phyloP scores from a whole-genome alignment of 2,888 invertebrate genomes.

The Atherix ibis region DNA sequence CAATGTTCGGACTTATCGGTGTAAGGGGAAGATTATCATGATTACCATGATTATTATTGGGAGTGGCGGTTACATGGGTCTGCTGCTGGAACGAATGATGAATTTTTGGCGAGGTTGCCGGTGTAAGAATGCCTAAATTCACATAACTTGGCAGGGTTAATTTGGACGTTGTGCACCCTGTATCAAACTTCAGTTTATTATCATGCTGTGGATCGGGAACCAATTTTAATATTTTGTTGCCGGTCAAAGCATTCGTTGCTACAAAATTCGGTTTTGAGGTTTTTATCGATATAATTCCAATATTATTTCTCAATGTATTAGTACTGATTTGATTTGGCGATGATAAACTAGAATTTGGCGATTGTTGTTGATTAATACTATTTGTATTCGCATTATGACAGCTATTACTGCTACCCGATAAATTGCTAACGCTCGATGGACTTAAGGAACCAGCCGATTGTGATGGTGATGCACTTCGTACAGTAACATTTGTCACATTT shows the following conservation, averaged over 20 bases:
- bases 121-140: slow-evolving; percentile 36
- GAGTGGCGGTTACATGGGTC: slow-evolving; percentile 6
- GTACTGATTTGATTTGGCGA: slow-evolving; percentile 4
- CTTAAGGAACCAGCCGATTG: slow-evolving; percentile 31
- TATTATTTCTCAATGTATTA: slow-evolving; percentile 31
- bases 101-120: slow-evolving; percentile 36
- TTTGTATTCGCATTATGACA: slow-evolving; percentile 14
- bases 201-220: slow-evolving; percentile 11
- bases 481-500: slow-evolving; percentile 15
- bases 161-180: slow-evolving; percentile 22
- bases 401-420: slow-evolving; percentile 31
- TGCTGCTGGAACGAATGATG: slow-evolving; percentile 20
- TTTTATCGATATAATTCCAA: slow-evolving; percentile 31
- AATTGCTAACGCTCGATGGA: slow-evolving; percentile 32
- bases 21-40: slow-evolving; percentile 26
- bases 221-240: slow-evolving; percentile 30
- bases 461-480: slow-evolving; percentile 30
- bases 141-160: slow-evolving; percentile 31
- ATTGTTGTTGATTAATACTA: slow-evolving; percentile 11
- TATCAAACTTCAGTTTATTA: slow-evolving; percentile 15
- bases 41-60: slow-evolving; percentile 14
- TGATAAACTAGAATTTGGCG: slow-evolving; percentile 10
- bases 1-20: slow-evolving; percentile 29
- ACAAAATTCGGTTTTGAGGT: slow-evolving; percentile 21
- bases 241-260: slow-evolving; percentile 27